Evolutionary conservation across 1,140 invertebrate genomes (phyloP), one percentile per base, ranked within the genome.

Genomic region (Solen grandis): DNA sequence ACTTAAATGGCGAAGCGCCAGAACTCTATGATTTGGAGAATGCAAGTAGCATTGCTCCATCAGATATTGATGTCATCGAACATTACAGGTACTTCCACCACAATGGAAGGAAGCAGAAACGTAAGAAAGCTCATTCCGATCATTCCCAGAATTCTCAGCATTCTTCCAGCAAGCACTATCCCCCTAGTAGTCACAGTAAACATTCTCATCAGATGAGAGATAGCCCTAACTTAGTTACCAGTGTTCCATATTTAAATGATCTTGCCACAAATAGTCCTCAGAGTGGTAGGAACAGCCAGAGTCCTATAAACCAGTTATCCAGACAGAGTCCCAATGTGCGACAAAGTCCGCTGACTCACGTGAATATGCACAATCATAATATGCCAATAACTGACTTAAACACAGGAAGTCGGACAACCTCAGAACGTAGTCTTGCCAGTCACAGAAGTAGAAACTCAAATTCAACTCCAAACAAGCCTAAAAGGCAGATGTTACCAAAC

Each of bases 1-100:
- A 82, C 19, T 57, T 79, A n/a, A 84, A 87, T 66, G 88, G 89
- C 0, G 97, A 98, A 90, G 94, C 96, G 83, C 97, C 97, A 0
- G 98, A 99, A 90, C 97, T 98, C 89, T 99, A 99, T 88, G 98
- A 99, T 91, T 92, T 99, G 68, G 98, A 99, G 92, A 99, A 99
- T 92, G 97, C 97, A 0, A 98, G 97, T 90, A 98, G 97, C 0
- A 99, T 99, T 83, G 98, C 98, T 0, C 97, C 98, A 0, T 98
- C 97, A 14, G 98, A 99, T 91, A 98, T 99, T 57, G 98, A 99
- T 88, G 97, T 99, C 78, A 97, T 98, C 0, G 98, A 98, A 88
- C 97, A 99, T 90, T 99, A 99, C 90, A 98, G 98, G 93, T 97
- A 92, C 41, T 97, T 83, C 96, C 96, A 92, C 92, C 96, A 90